phyloP scores from a whole-genome alignment of 1,140 invertebrate species.

The Drosophila kikkawai region DNA sequence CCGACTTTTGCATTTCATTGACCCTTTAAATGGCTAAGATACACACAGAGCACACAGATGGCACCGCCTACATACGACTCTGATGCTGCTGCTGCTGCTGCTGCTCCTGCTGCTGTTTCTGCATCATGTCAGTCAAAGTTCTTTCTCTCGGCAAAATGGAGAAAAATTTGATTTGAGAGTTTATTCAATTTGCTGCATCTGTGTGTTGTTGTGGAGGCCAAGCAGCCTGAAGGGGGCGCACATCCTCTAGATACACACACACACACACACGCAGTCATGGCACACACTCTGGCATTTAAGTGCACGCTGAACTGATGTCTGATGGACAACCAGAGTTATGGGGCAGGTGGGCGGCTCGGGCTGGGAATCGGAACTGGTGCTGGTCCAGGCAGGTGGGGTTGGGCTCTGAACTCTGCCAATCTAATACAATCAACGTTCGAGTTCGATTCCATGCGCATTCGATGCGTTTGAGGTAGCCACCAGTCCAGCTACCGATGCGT shows the following conservation, averaged over 20 bases:
- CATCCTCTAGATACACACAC: constrained; percentile 24
- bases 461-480: constrained; percentile 66
- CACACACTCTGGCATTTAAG: constrained; percentile 51
- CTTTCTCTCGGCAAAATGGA: constrained; percentile 62
- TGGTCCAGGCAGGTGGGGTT: not conserved
- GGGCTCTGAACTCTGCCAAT: constrained; percentile 55
- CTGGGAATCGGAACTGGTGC: not conserved
- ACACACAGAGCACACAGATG: constrained; percentile 43
- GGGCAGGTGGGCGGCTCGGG: constrained; percentile 21
- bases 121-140: constrained; percentile 58
- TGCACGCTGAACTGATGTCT: constrained; percentile 64
- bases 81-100: not conserved
- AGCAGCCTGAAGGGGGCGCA: constrained; percentile 22
- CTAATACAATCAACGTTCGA: constrained; percentile 80
- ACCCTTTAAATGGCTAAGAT: constrained; percentile 77
- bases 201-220: constrained; percentile 21
- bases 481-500: constrained; percentile 62
- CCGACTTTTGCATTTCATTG: constrained; percentile 76
- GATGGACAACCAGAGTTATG: constrained; percentile 45
- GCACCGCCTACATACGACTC: constrained; percentile 15
- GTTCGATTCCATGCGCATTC: constrained; percentile 77
- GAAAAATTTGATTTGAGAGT: constrained; percentile 82
- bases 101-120: constrained; percentile 8
- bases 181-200: constrained; percentile 78
- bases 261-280: not conserved